Evolutionary conservation across 2,113 vertebrate species (phyloP), one percentile per base, ranked within the genome.

Genomic region (Pluvianellus socialis): DNA sequence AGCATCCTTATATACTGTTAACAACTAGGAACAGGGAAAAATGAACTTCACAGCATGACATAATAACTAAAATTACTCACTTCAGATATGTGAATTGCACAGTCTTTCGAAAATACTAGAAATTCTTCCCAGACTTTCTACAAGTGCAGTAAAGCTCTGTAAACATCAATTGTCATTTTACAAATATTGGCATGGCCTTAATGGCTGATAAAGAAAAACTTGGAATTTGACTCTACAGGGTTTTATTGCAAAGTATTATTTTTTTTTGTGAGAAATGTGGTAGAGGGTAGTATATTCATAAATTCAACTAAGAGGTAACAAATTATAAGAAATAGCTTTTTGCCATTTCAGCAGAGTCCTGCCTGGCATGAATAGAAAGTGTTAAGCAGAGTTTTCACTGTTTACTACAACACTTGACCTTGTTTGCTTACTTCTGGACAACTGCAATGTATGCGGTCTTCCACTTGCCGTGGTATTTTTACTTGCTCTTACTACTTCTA

Each of bases 271-370:
- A 95, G 49, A 90, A 86, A 93, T 79, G 8, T 67, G 30, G 38
- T 70, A 85, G 71, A 94, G 35, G 17, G 9, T 76, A 94, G 94
- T 82, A 84, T 33, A 95, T 72, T 94, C 45, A 83, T 33, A 88
- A 94, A 94, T 33, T 94, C 77, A 86, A 72, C 44, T 33, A 94
- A 75, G 35, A 61, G 6, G 24, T 23, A 32, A 23, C 1, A 71
- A 82, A 79, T 40, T 68, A 53, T 53, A 94, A 80, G 56, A 91
- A 94, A 90, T 4, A 66, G 9, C 5, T 44, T n/a, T 74, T 42
- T 45, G n/a, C 23, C 3, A 47, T 86, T 86, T 91, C 35, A 82
- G 26, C 52, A 67, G 53, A 68, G 13, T 22, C 26, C 53, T 88
- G 53, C 19, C 50, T 88, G 56, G 40, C 28, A 88, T 10, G 50